Percentiles rank a stretch among this genome's conserved stretches.
Conservation (phyloP, 2,797 vertebrate genomes). For the Notoglanidium macrostoma region DNA sequence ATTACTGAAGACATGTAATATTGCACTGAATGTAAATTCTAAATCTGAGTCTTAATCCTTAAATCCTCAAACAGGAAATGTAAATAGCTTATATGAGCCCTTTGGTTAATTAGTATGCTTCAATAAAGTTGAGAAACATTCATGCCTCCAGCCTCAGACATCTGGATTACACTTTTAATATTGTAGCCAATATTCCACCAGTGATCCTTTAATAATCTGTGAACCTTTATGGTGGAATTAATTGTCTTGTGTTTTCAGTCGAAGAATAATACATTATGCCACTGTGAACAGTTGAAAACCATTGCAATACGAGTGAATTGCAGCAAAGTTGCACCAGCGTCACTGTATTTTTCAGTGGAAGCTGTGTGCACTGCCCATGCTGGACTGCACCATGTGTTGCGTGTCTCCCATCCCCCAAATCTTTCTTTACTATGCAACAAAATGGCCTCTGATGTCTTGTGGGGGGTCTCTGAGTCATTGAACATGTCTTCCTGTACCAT, state of each 20-base stretch:
- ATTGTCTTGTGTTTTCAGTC: slow-evolving; percentile 9
- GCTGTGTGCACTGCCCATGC: slow-evolving; percentile 47
- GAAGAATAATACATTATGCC: background rate
- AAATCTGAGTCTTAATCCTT: background rate
- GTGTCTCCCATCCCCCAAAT: slow-evolving; percentile 34
- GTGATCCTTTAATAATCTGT: slow-evolving; percentile 2
- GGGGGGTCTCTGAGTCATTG: slow-evolving; percentile 68
- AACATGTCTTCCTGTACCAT: slow-evolving; percentile 80
- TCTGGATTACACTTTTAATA: background rate
- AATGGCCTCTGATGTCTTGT: slow-evolving; percentile 70
- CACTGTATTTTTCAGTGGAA: slow-evolving; percentile 9
- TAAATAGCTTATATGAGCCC: background rate
- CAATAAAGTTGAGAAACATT: background rate
- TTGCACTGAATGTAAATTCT: background rate
- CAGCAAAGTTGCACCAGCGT: background rate
- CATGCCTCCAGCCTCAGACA: background rate
- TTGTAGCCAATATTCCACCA: background rate
- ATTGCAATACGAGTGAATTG: background rate
- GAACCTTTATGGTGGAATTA: slow-evolving; percentile 15
- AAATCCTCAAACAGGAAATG: background rate
- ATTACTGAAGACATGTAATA: background rate
- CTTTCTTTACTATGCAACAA: slow-evolving; percentile 93
- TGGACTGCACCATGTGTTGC: slow-evolving; percentile 66
- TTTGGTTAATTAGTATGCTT: background rate
- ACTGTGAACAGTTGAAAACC: slow-evolving; percentile 23